Evolutionary conservation across 2,797 vertebrate genomes (phyloP).

Genomic region (Hephaestus fuliginosus): DNA sequence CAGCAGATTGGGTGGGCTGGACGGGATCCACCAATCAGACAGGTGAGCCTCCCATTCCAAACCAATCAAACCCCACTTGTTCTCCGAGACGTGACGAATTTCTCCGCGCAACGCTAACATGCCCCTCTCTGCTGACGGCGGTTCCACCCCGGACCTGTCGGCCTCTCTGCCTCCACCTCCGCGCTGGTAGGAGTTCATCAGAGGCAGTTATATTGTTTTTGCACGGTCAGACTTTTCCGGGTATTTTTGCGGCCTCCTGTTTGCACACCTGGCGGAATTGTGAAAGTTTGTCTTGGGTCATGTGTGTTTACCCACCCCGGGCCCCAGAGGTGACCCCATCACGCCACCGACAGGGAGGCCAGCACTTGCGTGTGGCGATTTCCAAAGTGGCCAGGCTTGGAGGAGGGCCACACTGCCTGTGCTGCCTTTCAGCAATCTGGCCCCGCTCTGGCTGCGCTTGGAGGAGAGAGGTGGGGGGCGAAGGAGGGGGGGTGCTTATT

Average conservation of each 20-base stretch:
- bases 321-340: conserved; percentile 84
- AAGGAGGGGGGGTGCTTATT: conserved; percentile 63
- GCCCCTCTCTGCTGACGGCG: conserved; percentile 30
- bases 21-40: conserved; percentile 56
- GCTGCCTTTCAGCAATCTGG: conserved; percentile 82
- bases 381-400: conserved; percentile 81
- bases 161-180: conserved; percentile 44
- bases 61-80: conserved; percentile 45
- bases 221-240: conserved; percentile 79
- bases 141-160: conserved; percentile 33
- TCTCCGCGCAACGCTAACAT: conserved; percentile 27
- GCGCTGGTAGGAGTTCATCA: conserved; percentile 69
- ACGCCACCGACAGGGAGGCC: conserved; percentile 76
- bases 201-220: conserved; percentile 79
- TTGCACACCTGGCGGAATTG: conserved; percentile 85
- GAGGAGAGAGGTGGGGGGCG: conserved; percentile 30
- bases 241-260: conserved; percentile 81
- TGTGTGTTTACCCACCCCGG: conserved; percentile 82
- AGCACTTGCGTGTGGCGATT: conserved; percentile 81
- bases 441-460: conserved; percentile 73
- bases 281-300: conserved; percentile 86
- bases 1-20: conserved; percentile 65
- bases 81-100: conserved; percentile 50
- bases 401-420: conserved; percentile 75
- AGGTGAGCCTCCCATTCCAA: conserved; percentile 57